A percentile compares a stretch with the other conserved stretches of the same genome.
Evolutionary conservation across 1,140 invertebrate genomes (phyloP).

Genomic region (Drosophila kikkawai): DNA sequence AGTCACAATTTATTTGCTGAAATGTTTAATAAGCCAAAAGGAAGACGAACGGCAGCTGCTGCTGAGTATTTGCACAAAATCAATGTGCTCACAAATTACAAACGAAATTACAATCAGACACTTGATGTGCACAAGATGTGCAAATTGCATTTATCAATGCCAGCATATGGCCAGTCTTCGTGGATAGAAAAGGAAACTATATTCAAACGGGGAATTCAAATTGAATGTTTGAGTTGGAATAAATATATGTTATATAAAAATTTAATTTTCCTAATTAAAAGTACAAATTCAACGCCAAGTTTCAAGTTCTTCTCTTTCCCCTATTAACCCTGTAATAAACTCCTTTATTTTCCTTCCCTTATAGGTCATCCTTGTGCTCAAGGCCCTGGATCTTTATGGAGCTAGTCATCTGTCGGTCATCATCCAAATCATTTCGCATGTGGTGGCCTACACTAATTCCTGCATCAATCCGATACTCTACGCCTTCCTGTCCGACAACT

Average conservation of each 20-base stretch:
- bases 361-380: conserved; percentile 92
- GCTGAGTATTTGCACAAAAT: conserved; percentile 49
- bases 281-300: no score
- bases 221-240: neutral
- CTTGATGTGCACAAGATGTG: conserved; percentile 11
- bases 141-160: conserved; percentile 35
- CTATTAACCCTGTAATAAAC: neutral
- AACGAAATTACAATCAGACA: conserved; percentile 47
- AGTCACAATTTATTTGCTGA: conserved; percentile 51
- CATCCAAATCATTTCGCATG: conserved; percentile 93
- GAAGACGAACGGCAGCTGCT: neutral
- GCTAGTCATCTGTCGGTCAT: conserved; percentile 88
- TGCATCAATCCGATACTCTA: conserved; percentile 98
- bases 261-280: no score
- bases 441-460: conserved; percentile 97
- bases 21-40: conserved; percentile 47
- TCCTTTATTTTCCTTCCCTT: neutral
- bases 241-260: no score
- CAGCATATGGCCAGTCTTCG: conserved; percentile 8
- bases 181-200: no score
- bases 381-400: conserved; percentile 90
- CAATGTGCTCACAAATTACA: conserved; percentile 57
- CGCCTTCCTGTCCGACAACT: conserved; percentile 94
- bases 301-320: no score
- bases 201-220: neutral